A percentile compares a stretch with the other conserved stretches of the same genome.
Conservation (phyloP, 2,797 vertebrate genomes). For the Otolemur crassicaudatus region DNA sequence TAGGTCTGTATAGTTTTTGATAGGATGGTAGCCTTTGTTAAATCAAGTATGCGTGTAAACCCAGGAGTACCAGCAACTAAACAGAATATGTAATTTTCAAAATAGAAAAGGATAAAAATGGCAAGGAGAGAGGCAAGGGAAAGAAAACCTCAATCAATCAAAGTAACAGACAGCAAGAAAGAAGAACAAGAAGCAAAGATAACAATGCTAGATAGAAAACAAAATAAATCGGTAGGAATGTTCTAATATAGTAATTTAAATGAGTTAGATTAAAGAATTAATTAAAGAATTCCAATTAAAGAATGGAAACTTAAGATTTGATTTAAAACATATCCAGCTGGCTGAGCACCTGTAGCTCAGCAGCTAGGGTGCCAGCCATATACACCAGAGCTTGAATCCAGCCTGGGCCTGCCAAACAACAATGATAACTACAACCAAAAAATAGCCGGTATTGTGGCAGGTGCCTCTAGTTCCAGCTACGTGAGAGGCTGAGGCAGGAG, state of each 20-base stretch:
- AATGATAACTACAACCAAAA: too few species aligned
- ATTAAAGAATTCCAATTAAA: neutral
- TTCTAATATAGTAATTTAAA: neutral
- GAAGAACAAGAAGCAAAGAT: neutral
- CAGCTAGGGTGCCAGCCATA: too few species aligned
- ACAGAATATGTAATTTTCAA: neutral
- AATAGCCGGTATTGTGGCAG: too few species aligned
- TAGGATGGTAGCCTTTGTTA: neutral
- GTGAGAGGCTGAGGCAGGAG: too few species aligned
- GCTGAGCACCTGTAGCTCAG: too few species aligned
- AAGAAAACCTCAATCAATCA: neutral
- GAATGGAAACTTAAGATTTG: neutral
- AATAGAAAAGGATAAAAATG: neutral
- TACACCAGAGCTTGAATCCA: too few species aligned
- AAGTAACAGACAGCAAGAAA: neutral
- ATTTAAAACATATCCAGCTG: neutral
- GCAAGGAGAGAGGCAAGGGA: neutral
- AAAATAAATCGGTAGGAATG: neutral
- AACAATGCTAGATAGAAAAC: neutral
- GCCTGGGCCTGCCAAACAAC: too few species aligned
- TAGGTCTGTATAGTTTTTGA: neutral
- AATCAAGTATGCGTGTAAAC: neutral
- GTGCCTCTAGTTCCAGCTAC: too few species aligned
- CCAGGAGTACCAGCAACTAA: neutral
- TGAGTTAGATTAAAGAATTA: neutral